phyloP scores from a whole-genome alignment of 2,888 invertebrate genomes.

The Morpho achilles region DNA sequence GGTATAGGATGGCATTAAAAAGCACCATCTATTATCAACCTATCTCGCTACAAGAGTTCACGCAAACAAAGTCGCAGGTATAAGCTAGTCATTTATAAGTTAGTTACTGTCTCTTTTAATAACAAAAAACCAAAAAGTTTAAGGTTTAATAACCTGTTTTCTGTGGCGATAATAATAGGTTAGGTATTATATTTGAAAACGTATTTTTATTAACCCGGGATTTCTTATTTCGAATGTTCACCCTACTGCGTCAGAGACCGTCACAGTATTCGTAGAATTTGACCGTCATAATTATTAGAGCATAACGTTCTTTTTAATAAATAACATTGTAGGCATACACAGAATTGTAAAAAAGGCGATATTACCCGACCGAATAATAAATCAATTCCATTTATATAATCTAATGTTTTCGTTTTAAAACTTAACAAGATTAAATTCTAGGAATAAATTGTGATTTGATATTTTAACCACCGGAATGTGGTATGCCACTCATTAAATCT shows the following conservation, averaged over 20 bases:
- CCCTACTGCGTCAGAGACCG: no score
- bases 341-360: neutral
- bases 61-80: no score
- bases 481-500: neutral
- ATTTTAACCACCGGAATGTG: neutral
- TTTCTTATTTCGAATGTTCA: neutral
- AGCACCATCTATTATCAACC: no score
- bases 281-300: neutral
- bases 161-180: no score
- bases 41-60: no score
- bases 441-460: slow-evolving; percentile 6
- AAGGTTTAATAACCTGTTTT: no score
- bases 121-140: no score
- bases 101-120: no score
- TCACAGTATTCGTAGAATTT: slow-evolving; percentile 1
- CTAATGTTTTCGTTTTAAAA: neutral
- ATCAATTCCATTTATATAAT: neutral
- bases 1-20: no score
- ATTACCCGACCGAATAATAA: neutral
- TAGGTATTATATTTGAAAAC: neutral
- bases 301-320: slow-evolving; percentile 1
- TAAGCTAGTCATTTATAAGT: no score
- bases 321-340: slow-evolving; percentile 4
- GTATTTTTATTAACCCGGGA: neutral
- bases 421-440: neutral